Conservation (phyloP, 2,113 vertebrate genomes). For the Caretta caretta region DNA sequence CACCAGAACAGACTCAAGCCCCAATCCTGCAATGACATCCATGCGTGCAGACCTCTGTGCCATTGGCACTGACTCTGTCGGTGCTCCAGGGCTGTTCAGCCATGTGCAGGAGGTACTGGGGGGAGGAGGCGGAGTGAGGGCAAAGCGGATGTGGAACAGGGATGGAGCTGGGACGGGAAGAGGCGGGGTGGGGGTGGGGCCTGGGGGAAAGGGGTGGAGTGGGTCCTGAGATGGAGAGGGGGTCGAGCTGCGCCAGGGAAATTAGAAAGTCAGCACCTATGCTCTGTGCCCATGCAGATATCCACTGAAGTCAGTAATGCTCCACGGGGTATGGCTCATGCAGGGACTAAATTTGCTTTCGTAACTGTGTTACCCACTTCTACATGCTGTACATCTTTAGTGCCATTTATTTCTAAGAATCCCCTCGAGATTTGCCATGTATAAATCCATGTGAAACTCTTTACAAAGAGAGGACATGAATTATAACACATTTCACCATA, state of each 20-base stretch:
- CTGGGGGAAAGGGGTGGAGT: too few species aligned
- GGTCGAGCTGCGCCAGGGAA: too few species aligned
- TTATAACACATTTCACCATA: background rate
- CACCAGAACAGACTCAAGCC: fast-evolving
- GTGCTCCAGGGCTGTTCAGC: too few species aligned
- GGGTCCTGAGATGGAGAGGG: too few species aligned
- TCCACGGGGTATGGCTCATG: background rate
- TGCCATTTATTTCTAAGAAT: background rate
- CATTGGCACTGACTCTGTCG: too few species aligned
- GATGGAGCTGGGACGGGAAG: too few species aligned
- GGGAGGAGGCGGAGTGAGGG: too few species aligned
- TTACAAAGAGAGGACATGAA: background rate
- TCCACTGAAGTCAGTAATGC: background rate
- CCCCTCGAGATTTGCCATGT: background rate
- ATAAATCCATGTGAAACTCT: background rate
- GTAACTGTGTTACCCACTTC: background rate
- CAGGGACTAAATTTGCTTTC: background rate
- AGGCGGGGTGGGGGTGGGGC: too few species aligned
- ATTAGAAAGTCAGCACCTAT: too few species aligned
- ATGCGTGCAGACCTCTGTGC: background rate
- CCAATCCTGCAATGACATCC: background rate
- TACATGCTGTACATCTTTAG: background rate
- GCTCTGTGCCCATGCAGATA: background rate
- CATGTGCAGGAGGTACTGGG: too few species aligned
- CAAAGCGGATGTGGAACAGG: too few species aligned